These are phyloP conservation scores for Epizoanthus illoricatus DNA, from an alignment of 92 coral and sea anemone species.

Conservation along the genomic window DNA sequence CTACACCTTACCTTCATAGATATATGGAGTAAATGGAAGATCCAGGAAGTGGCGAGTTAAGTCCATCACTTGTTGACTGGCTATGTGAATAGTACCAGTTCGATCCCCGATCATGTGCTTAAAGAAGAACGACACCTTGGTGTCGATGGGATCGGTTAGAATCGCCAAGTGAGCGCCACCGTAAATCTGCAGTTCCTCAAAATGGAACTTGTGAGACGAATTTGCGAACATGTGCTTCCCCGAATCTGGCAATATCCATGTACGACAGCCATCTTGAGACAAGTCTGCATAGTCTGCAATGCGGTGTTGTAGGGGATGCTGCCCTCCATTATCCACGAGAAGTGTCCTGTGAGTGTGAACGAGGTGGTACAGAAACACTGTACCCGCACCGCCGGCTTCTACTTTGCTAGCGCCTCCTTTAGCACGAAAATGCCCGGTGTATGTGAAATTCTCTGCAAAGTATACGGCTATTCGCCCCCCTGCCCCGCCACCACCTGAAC, in stretches of 20 bases:
- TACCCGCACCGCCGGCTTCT: slow-evolving; percentile 76
- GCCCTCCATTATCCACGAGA: slow-evolving; percentile 67
- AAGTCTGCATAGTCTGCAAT: slow-evolving; percentile 59
- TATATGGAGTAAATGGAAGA: slow-evolving; percentile 62
- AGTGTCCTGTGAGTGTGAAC: slow-evolving; percentile 73
- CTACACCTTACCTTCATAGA: slow-evolving; percentile 46
- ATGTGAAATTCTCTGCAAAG: slow-evolving; percentile 59
- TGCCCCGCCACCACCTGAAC: slow-evolving; percentile 69
- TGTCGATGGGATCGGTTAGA: slow-evolving; percentile 47
- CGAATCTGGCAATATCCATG: slow-evolving; percentile 74
- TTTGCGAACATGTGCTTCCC: slow-evolving; percentile 67
- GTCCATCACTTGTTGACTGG: slow-evolving; percentile 58
- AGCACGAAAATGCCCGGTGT: slow-evolving; percentile 60
- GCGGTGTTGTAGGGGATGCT: slow-evolving; percentile 47
- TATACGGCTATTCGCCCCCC: slow-evolving; percentile 72
- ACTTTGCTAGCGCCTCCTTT: slow-evolving; percentile 52
- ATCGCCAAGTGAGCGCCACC: slow-evolving; percentile 77
- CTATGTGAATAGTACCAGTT: slow-evolving; percentile 68
- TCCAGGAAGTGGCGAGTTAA: slow-evolving; percentile 65
- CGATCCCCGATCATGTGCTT: slow-evolving; percentile 75
- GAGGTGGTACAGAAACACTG: slow-evolving; percentile 68
- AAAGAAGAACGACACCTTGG: slow-evolving; percentile 55
- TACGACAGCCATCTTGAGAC: slow-evolving; percentile 58
- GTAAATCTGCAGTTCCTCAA: slow-evolving; percentile 73
- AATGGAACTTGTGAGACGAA: slow-evolving; percentile 56